Evolutionary conservation across 2,888 invertebrate species (phyloP).

Genomic region (Balanococcus diminutus): DNA sequence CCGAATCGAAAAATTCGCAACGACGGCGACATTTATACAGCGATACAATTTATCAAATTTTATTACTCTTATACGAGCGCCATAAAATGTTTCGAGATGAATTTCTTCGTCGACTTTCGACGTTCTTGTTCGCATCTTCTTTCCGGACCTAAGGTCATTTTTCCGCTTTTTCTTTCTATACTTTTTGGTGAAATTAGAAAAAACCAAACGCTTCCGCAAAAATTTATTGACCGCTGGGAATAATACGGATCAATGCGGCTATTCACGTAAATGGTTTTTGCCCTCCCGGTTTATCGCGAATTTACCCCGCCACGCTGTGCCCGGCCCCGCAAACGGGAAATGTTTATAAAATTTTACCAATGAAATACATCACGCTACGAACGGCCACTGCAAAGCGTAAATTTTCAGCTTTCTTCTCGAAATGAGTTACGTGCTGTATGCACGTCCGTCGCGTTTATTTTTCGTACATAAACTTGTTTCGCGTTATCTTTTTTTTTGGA

Average conservation of each 20-base stretch:
- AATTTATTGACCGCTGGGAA: slow-evolving; percentile 42
- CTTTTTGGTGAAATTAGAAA: slow-evolving; percentile 1
- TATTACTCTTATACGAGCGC: slow-evolving; percentile 6
- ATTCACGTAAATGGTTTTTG: slow-evolving; percentile 19
- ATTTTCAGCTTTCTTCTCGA: neutral
- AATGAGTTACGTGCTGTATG: neutral
- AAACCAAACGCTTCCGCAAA: slow-evolving; percentile 7
- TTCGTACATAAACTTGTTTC: neutral
- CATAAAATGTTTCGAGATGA: neutral
- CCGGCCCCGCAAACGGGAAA: neutral
- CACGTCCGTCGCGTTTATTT: neutral
- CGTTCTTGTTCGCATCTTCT: neutral
- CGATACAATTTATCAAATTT: slow-evolving; percentile 12
- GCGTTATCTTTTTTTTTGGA: neutral
- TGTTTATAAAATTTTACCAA: neutral
- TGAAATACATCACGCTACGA: neutral
- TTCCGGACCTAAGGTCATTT: slow-evolving; percentile 7
- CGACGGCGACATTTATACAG: neutral
- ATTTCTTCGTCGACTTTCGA: neutral
- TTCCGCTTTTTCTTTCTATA: neutral
- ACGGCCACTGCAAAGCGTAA: neutral
- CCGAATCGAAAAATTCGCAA: neutral
- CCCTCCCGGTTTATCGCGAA: neutral
- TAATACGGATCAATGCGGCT: slow-evolving; percentile 32
- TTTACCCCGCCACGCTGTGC: neutral